Evolutionary conservation across 2,888 invertebrate species (phyloP).

Genomic region (Hoplodrina blanda): DNA sequence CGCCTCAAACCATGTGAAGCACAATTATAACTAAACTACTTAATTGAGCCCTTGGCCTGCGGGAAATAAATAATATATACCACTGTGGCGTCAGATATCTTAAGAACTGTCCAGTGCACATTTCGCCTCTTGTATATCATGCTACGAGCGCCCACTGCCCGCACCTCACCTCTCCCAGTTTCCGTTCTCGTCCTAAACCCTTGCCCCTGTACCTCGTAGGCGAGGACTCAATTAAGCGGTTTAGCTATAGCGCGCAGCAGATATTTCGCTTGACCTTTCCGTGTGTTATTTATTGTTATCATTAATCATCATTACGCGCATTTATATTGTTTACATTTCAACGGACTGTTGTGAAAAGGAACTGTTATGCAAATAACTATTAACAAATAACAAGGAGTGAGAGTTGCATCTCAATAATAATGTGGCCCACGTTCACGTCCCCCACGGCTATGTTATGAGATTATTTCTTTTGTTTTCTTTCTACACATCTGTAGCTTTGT

Average conservation of each 20-base stretch:
- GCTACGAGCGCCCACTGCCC: too few relatives aligned
- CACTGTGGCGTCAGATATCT: too few relatives aligned
- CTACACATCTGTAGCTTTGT: slow-evolving; percentile 35
- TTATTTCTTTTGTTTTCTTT: slow-evolving; percentile 39
- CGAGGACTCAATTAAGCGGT: too few relatives aligned
- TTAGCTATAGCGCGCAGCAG: background rate
- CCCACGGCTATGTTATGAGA: slow-evolving; percentile 31
- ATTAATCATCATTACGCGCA: slow-evolving; percentile 13
- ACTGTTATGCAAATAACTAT: slow-evolving; percentile 21
- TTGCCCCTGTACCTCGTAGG: too few relatives aligned
- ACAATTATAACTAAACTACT: background rate
- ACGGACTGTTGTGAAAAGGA: slow-evolving; percentile 18
- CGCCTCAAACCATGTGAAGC: background rate
- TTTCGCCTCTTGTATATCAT: too few relatives aligned
- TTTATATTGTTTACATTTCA: slow-evolving; percentile 21
- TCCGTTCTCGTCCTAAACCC: too few relatives aligned
- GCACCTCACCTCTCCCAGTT: too few relatives aligned
- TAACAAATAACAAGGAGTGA: slow-evolving; percentile 42
- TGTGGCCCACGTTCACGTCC: slow-evolving; percentile 3
- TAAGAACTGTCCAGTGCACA: too few relatives aligned
- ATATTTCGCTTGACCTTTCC: slow-evolving; percentile 22
- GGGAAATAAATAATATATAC: too few relatives aligned
- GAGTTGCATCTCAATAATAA: slow-evolving; percentile 44
- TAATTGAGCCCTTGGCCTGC: too few relatives aligned
- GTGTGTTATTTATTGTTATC: slow-evolving; percentile 1